Evolutionary conservation across 2,113 vertebrate species (phyloP).

Genomic region (Ceyx margarethae): DNA sequence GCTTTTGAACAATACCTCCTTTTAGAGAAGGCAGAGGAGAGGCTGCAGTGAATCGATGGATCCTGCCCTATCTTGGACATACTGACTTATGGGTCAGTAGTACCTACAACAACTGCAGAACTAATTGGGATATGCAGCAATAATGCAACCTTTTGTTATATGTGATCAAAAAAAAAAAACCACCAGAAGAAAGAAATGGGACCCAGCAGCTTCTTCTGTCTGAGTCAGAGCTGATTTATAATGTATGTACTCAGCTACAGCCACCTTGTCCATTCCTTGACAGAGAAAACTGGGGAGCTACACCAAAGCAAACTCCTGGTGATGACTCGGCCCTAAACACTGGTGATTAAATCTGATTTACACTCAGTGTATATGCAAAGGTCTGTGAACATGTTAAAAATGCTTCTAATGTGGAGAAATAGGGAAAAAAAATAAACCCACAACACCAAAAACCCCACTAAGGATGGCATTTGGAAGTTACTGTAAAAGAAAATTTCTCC

Average conservation of each 20-base stretch:
- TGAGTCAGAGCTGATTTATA: background rate
- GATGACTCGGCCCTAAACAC: background rate
- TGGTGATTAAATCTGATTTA: background rate
- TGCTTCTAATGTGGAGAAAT: background rate
- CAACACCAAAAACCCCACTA: background rate
- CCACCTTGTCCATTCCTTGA: accelerated
- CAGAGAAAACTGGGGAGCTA: background rate
- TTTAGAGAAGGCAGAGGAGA: background rate
- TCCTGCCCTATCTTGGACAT: background rate
- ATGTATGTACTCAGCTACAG: background rate
- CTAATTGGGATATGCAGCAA: background rate
- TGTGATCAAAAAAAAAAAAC: background rate
- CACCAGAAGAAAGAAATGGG: background rate
- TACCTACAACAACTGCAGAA: background rate
- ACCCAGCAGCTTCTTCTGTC: background rate
- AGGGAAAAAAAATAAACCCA: background rate
- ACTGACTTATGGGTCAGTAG: background rate
- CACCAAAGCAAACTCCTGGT: background rate
- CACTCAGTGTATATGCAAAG: background rate
- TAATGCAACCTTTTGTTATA: background rate
- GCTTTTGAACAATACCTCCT: background rate
- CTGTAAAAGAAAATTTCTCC: background rate
- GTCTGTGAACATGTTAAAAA: background rate
- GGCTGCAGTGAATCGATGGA: background rate
- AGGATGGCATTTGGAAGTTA: background rate